Conservation (phyloP, 1,140 invertebrate species). For the Nymphalis io region DNA sequence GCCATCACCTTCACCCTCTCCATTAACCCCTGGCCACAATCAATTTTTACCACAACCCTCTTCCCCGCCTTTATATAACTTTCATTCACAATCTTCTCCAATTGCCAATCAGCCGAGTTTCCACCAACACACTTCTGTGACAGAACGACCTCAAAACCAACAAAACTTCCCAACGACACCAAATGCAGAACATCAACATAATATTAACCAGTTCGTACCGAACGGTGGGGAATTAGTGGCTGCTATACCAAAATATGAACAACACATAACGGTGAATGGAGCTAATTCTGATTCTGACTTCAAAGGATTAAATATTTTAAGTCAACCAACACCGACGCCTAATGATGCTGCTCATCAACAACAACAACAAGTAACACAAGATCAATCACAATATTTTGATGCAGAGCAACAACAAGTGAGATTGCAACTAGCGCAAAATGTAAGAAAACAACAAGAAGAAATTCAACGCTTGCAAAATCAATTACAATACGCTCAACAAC, state of each 20-base stretch:
- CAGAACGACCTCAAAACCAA: conserved; percentile 58
- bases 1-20: conserved; percentile 58
- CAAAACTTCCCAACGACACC: conserved; percentile 53
- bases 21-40: conserved; percentile 57
- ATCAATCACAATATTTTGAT: conserved; percentile 67
- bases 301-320: conserved; percentile 49
- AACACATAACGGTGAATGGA: conserved; percentile 84
- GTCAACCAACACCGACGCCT: conserved; percentile 51
- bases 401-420: conserved; percentile 78
- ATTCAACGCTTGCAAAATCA: conserved; percentile 72
- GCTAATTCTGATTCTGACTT: conserved; percentile 54
- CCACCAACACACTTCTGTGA: conserved; percentile 43
- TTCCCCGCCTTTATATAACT: conserved; percentile 68
- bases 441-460: conserved; percentile 75
- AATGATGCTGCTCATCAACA: conserved; percentile 61
- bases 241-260: conserved; percentile 87
- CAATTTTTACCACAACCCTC: conserved; percentile 72
- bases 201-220: conserved; percentile 78
- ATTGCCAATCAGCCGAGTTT: conserved; percentile 51
- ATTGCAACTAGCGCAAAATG: conserved; percentile 72
- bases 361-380: conserved; percentile 55
- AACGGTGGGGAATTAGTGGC: conserved; percentile 86
- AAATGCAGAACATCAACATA: conserved; percentile 61
- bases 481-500: conserved; percentile 61
- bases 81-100: conserved; percentile 66